Evolutionary conservation across 2,888 invertebrate genomes (phyloP).

Genomic region (Tipula lateralis): DNA sequence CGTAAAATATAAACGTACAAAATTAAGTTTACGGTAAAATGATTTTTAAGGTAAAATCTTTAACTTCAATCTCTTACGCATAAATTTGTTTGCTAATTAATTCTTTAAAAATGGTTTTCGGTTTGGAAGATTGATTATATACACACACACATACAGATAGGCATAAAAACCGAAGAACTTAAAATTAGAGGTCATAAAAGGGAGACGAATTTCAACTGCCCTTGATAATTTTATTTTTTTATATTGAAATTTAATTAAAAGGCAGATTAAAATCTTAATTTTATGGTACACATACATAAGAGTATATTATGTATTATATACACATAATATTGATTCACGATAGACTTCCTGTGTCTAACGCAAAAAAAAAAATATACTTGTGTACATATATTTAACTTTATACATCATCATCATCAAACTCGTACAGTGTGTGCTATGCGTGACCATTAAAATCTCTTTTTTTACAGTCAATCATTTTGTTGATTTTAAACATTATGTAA

Average conservation of each 20-base stretch:
- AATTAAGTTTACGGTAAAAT: not conserved
- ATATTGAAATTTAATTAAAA: slow-evolving; percentile 14
- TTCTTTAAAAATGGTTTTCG: not conserved
- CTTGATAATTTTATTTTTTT: not conserved
- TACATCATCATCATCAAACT: not conserved
- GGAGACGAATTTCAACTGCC: not conserved
- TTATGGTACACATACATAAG: not conserved
- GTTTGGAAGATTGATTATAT: not conserved
- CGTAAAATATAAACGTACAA: not conserved
- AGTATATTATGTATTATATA: no score
- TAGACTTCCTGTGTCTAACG: not conserved
- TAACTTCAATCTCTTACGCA: not conserved
- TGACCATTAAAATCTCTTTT: not conserved
- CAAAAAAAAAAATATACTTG: no score
- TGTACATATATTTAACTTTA: not conserved
- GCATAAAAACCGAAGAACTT: not conserved
- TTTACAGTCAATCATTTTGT: not conserved
- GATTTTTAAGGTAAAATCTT: slow-evolving; percentile 24
- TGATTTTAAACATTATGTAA: not conserved
- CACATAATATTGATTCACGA: not conserved
- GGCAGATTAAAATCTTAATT: not conserved
- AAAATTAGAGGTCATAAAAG: slow-evolving; percentile 1
- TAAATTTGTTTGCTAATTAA: slow-evolving; percentile 11
- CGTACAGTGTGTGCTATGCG: not conserved
- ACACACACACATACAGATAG: not conserved